A percentile compares a stretch with the other conserved stretches of the same genome.
These are phyloP conservation scores for Nothoprocta perdicaria DNA, from an alignment of 2,113 vertebrate genomes.

Conservation along the genomic window DNA sequence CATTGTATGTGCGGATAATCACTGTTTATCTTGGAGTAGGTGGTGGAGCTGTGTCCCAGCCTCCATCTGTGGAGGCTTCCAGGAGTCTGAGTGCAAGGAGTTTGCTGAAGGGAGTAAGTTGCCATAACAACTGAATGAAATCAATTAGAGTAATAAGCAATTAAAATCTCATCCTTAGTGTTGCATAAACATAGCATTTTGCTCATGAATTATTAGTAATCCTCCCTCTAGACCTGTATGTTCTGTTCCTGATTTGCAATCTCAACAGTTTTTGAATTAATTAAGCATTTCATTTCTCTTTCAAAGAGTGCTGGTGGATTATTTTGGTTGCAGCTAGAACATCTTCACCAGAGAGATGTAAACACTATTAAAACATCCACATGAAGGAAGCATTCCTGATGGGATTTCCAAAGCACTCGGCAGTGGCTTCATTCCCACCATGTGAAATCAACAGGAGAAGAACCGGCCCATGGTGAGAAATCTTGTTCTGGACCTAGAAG, in stretches of 20 bases:
- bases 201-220: conserved; percentile 27
- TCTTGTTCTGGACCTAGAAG: background rate
- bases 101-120: conserved; percentile 21
- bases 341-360: background rate
- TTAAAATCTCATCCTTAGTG: conserved; percentile 61
- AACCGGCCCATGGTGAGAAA: background rate
- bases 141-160: conserved; percentile 64
- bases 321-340: background rate
- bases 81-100: background rate
- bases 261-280: conserved; percentile 41
- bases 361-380: background rate
- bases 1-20: background rate
- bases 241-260: conserved; percentile 49
- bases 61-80: background rate
- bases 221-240: conserved; percentile 38
- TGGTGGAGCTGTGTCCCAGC: background rate
- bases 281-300: conserved; percentile 41
- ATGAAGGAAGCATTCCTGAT: background rate
- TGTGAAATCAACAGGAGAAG: background rate
- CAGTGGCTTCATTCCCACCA: background rate
- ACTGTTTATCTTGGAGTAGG: background rate
- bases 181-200: conserved; percentile 57
- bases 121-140: conserved; percentile 61
- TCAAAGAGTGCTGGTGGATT: conserved; percentile 18
- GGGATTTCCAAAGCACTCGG: background rate